Evolutionary conservation across 2,113 vertebrate genomes (phyloP).

Genomic region (Arenaria interpres): DNA sequence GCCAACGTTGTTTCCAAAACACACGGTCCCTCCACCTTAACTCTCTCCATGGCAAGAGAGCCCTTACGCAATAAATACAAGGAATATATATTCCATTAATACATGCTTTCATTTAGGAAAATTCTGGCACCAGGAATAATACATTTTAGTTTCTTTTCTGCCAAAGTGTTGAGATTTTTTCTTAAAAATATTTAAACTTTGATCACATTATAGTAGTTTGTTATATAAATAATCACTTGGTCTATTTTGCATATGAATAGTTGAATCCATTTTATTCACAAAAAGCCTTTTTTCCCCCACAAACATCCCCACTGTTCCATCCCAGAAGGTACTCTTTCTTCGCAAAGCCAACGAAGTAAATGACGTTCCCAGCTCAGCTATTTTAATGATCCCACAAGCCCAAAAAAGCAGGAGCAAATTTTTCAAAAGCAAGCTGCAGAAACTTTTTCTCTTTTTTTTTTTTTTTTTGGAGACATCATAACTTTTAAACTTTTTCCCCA

Average conservation of each 20-base stretch:
- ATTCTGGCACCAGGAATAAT: not conserved
- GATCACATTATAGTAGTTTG: not conserved
- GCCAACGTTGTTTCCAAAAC: slow-evolving; percentile 1
- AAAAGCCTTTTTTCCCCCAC: not conserved
- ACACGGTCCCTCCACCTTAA: not conserved
- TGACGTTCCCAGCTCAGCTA: slow-evolving; percentile 51
- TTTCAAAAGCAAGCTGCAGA: slow-evolving; percentile 31
- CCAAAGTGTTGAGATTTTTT: not conserved
- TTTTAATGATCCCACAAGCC: slow-evolving; percentile 66
- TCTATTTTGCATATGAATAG: slow-evolving; percentile 33
- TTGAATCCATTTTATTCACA: not conserved
- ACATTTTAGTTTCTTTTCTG: not conserved
- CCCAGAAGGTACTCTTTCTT: slow-evolving; percentile 42
- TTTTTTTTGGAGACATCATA: not conserved
- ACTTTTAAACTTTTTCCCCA: not conserved
- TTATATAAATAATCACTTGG: not conserved
- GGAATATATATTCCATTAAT: not conserved
- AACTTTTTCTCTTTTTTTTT: not conserved
- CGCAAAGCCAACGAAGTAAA: slow-evolving; percentile 10
- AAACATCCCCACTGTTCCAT: slow-evolving; percentile 13
- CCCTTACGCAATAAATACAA: not conserved
- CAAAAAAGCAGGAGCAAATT: slow-evolving; percentile 27
- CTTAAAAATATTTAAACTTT: not conserved
- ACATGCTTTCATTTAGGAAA: not conserved
- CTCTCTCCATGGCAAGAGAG: not conserved